phyloP scores from a whole-genome alignment of 2,888 invertebrate genomes.

The Calliscelio sp. region DNA sequence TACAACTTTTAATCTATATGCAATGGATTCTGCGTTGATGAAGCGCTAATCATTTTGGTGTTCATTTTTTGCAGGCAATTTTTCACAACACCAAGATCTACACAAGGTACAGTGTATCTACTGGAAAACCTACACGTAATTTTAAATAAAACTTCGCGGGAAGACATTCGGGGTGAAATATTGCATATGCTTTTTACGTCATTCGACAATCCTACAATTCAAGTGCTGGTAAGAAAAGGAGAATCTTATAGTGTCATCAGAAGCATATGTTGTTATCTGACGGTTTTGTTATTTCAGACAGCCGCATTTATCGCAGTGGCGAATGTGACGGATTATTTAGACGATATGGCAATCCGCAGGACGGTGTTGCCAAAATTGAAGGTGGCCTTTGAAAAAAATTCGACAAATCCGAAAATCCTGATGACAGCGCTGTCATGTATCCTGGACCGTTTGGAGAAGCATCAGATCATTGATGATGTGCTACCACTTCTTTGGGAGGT shows the following conservation, averaged over 20 bases:
- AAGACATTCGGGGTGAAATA: constrained; percentile 93
- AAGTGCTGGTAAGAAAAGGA: constrained; percentile 91
- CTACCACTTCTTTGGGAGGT: constrained; percentile 95
- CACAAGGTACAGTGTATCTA: constrained; percentile 94
- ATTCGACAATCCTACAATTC: constrained; percentile 95
- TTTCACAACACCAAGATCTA: constrained; percentile 92
- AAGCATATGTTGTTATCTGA: too few species aligned
- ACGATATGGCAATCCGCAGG: constrained; percentile 92
- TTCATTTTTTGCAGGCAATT: too few species aligned
- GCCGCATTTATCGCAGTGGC: constrained; percentile 95
- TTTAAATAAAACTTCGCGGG: constrained; percentile 93
- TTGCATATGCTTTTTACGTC: constrained; percentile 94
- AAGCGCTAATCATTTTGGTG: too few species aligned
- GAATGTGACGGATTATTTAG: constrained; percentile 93
- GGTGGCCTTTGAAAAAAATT: constrained; percentile 92
- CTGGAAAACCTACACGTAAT: constrained; percentile 96
- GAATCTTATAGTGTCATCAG: neutral
- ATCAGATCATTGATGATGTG: constrained; percentile 95
- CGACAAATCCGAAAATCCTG: constrained; percentile 92
- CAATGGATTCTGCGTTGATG: too few species aligned
- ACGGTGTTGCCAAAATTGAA: constrained; percentile 95
- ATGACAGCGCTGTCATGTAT: constrained; percentile 93
- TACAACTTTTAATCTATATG: too few species aligned
- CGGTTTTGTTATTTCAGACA: too few species aligned
- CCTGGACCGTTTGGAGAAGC: constrained; percentile 93